Conservation (phyloP, 2,888 invertebrate genomes). For the Caenorhabditis sp. region DNA sequence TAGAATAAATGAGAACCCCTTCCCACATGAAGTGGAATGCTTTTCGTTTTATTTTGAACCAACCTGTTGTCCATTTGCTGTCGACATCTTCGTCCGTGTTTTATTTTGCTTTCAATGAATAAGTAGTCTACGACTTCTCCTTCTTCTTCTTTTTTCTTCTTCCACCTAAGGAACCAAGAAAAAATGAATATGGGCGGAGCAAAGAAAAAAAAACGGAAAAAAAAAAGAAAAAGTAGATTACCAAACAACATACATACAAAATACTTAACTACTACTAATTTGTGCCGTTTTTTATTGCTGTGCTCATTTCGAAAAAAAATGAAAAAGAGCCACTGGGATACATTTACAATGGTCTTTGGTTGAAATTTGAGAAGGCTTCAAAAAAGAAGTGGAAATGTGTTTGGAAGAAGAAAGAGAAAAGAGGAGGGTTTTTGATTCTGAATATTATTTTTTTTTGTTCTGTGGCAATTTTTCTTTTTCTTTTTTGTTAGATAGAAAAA, state of each 20-base stretch:
- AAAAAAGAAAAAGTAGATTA: not conserved
- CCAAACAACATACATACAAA: constrained; percentile 11
- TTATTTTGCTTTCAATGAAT: not conserved
- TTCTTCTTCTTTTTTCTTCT: not conserved
- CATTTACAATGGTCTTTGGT: no score
- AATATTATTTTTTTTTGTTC: not conserved
- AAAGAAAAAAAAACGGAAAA: constrained; percentile 7
- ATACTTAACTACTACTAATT: not conserved
- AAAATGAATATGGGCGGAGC: constrained; percentile 10
- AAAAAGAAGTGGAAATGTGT: not conserved
- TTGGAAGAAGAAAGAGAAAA: not conserved
- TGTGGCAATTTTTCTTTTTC: constrained; percentile 10
- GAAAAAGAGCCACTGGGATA: no score
- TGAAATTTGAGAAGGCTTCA: not conserved
- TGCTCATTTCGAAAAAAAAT: no score
- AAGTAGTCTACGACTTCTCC: not conserved
- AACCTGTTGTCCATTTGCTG: not conserved
- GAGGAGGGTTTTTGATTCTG: constrained; percentile 3
- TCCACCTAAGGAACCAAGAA: constrained; percentile 14
- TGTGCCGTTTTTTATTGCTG: not conserved
- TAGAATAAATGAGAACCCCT: no score
- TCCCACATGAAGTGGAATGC: no score
- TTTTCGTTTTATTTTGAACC: not conserved
- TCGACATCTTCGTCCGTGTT: not conserved
- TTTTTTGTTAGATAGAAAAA: constrained; percentile 9